These are phyloP conservation scores for Manduca sexta DNA, from an alignment of 1,140 invertebrate species.

Conservation along the genomic window DNA sequence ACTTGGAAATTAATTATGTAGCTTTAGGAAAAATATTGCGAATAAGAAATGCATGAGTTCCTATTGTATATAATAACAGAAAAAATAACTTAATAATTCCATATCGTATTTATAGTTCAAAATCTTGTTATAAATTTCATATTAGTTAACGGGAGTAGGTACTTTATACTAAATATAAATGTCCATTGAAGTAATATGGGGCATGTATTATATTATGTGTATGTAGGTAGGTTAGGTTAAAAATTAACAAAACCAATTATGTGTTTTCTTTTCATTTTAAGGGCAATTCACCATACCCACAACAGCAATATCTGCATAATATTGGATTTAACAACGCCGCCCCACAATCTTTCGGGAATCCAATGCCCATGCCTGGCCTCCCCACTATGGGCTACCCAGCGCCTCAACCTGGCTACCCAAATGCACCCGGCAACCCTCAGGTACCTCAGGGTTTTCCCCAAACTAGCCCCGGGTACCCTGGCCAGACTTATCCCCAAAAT, in stretches of 20 bases:
- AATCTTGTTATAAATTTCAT: too few relatives aligned
- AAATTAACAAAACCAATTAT: too few relatives aligned
- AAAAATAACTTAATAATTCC: too few relatives aligned
- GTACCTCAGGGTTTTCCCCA: slow-evolving; percentile 19
- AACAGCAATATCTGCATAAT: slow-evolving; percentile 66
- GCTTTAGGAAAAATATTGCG: too few relatives aligned
- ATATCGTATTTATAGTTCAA: too few relatives aligned
- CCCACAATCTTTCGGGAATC: slow-evolving; percentile 69
- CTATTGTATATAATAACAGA: too few relatives aligned
- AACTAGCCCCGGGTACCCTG: neutral
- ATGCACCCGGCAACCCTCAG: slow-evolving; percentile 15
- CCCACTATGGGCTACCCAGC: slow-evolving; percentile 35
- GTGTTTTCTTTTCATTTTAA: slow-evolving; percentile 64
- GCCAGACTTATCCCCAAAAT: slow-evolving; percentile 7
- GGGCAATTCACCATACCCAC: slow-evolving; percentile 56
- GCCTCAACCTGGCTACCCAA: slow-evolving; percentile 6
- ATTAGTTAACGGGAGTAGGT: too few relatives aligned
- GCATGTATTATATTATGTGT: neutral
- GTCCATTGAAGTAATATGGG: too few relatives aligned
- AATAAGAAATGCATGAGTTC: too few relatives aligned
- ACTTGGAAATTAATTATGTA: too few relatives aligned
- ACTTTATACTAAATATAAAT: too few relatives aligned
- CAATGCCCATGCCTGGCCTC: slow-evolving; percentile 63
- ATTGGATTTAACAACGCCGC: slow-evolving; percentile 66
- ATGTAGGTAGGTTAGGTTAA: too few relatives aligned